Conservation (phyloP, 1,140 invertebrate genomes). For the Dinoponera quadriceps region DNA sequence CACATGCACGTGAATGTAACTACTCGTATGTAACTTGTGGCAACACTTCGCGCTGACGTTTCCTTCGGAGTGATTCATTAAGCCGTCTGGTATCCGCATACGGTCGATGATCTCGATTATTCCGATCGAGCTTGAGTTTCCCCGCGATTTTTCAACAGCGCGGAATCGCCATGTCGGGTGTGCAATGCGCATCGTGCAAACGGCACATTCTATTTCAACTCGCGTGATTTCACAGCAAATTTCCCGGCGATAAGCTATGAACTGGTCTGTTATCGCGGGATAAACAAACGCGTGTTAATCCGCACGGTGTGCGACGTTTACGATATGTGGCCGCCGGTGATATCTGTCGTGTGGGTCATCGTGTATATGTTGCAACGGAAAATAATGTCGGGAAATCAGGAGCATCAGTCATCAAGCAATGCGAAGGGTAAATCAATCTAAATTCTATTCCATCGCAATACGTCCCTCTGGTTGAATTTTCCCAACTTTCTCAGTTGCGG, state of each 20-base stretch:
- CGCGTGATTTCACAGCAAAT: background rate
- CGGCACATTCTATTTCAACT: background rate
- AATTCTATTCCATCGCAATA: background rate
- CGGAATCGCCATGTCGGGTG: background rate
- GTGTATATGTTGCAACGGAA: constrained; percentile 71
- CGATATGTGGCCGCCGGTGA: constrained; percentile 71
- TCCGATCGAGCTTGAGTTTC: constrained; percentile 17
- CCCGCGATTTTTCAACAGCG: background rate
- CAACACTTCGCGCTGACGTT: constrained; percentile 35
- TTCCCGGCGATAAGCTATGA: background rate
- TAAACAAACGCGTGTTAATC: constrained; percentile 13
- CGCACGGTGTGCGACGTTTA: background rate
- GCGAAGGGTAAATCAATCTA: constrained; percentile 53
- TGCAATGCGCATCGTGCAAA: constrained; percentile 3
- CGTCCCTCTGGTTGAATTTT: constrained; percentile 22
- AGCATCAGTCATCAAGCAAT: constrained; percentile 2
- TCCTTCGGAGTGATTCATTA: constrained; percentile 39
- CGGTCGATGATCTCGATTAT: constrained; percentile 50
- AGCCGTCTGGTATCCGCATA: constrained; percentile 8
- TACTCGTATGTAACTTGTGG: constrained; percentile 25
- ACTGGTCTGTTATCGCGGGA: background rate
- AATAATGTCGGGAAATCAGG: constrained; percentile 23
- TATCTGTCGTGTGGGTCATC: constrained; percentile 71
- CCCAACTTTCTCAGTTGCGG: background rate
- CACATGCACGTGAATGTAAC: background rate